A percentile compares a stretch with the other conserved stretches of the same genome.
Conservation (phyloP, 2,888 invertebrate species). For the Axea sp. region DNA sequence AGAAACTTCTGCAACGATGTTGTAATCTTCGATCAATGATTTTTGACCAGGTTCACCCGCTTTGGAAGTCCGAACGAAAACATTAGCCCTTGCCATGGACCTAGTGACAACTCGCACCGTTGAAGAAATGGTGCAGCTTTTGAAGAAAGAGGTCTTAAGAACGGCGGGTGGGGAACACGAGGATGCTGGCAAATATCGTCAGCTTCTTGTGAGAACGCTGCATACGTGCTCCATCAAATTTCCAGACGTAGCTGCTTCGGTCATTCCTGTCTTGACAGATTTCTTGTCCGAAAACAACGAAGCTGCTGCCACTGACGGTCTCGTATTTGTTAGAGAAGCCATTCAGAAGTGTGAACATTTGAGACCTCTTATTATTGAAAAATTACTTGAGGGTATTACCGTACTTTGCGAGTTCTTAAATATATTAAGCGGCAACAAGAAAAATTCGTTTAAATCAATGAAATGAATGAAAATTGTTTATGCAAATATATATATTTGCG, state of each 20-base stretch:
- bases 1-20: too few relatives aligned
- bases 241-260: slow-evolving; percentile 95
- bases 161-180: slow-evolving; percentile 95
- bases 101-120: slow-evolving; percentile 95
- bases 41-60: slow-evolving; percentile 86
- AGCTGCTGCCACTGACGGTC: slow-evolving; percentile 94
- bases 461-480: too few relatives aligned
- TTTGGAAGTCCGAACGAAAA: slow-evolving; percentile 95
- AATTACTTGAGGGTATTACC: slow-evolving; percentile 79
- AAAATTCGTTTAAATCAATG: too few relatives aligned
- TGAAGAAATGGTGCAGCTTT: slow-evolving; percentile 95
- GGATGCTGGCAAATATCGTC: slow-evolving; percentile 96
- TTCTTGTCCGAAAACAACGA: slow-evolving; percentile 94
- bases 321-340: slow-evolving; percentile 97
- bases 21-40: too few relatives aligned
- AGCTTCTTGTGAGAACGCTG: slow-evolving; percentile 95
- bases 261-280: slow-evolving; percentile 96
- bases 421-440: too few relatives aligned
- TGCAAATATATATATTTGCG: too few relatives aligned
- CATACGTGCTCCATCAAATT: slow-evolving; percentile 97
- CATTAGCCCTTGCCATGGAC: slow-evolving; percentile 90
- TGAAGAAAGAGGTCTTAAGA: slow-evolving; percentile 95
- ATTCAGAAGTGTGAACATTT: slow-evolving; percentile 94
- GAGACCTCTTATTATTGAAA: slow-evolving; percentile 89
- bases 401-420: too few relatives aligned